Base-by-base conservation (phyloP, 2,888 invertebrate species). In the Eristalis intricaria region DNA sequence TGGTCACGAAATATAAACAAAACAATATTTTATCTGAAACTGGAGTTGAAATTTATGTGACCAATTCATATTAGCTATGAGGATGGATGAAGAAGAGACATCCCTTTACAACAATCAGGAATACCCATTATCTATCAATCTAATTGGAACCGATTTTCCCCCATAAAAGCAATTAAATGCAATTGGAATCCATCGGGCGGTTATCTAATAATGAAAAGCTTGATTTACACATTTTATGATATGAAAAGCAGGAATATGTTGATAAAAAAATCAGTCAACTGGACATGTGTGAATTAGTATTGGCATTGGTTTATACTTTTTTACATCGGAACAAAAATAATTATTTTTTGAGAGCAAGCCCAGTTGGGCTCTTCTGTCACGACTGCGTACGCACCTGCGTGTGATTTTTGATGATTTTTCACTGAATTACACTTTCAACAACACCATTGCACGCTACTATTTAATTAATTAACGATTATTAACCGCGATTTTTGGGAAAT, bases 311-410 rank as follows among this genome's bases (percentile, higher is more conserved):
- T 87, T 71, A 58, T n/a, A 76, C 78, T 73, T 84, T 79, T 87
- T 84, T 73, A 64, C 83, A 83, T 50, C 83, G 50, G 63, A 86
- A 80, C 84, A 71, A 87, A 87, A 84, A 87, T 87, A 87, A 87
- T 83, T 80, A 76, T 79, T 84, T 84, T 84, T 88, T 89, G 90
- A 91, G 97, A 96, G 97, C 97, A 97, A 95, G 96, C 97, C 95
- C 97, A 97, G 96, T 96, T 95, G 95, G 87, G 96, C 95, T 95
- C 95, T 95, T 95, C 95, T 96, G 95, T 96, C 91, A 97, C 97
- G 97, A 95, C 97, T 97, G 97, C 97, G 97, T 97, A 97, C 97
- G 97, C 97, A 97, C 97, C 97, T 97, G 97, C 96, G 97, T 97
- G 96, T 94, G 94, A 91, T 94, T 94, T 94, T 89, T 94, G 89